Conservation (phyloP, 2,113 vertebrate species). For the Rhombomys opimus region DNA sequence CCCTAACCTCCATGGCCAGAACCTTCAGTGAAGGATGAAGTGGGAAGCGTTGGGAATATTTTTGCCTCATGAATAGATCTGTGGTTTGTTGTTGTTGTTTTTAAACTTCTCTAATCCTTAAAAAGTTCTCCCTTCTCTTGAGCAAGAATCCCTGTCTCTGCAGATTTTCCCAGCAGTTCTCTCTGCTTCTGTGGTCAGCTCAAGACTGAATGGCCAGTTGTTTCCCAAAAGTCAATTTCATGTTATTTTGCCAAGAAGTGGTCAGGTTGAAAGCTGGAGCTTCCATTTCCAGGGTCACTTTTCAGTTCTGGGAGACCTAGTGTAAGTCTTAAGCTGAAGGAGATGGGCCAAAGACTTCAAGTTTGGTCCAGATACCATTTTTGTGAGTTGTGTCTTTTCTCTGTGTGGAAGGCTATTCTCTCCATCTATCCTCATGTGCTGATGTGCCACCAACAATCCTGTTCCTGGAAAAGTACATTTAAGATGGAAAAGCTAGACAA, state of each 20-base stretch:
- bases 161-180: background rate
- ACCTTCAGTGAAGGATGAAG: background rate
- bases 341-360: background rate
- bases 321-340: background rate
- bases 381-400: background rate
- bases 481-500: background rate
- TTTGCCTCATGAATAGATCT: background rate
- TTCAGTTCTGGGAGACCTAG: background rate
- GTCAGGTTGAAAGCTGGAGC: background rate
- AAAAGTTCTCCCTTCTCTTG: background rate
- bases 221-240: background rate
- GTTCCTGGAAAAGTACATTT: background rate
- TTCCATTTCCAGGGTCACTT: background rate
- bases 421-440: background rate
- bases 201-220: background rate
- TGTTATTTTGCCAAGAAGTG: background rate
- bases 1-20: background rate
- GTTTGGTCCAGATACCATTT: background rate
- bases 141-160: background rate
- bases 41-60: background rate
- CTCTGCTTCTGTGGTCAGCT: background rate
- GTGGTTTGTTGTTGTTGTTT: background rate
- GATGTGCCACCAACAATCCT: background rate
- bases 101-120: background rate
- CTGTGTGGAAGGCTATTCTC: background rate